Evolutionary conservation across 2,888 invertebrate species (phyloP), one percentile per base, ranked within the genome.

Genomic region (Dasypogon diadema): DNA sequence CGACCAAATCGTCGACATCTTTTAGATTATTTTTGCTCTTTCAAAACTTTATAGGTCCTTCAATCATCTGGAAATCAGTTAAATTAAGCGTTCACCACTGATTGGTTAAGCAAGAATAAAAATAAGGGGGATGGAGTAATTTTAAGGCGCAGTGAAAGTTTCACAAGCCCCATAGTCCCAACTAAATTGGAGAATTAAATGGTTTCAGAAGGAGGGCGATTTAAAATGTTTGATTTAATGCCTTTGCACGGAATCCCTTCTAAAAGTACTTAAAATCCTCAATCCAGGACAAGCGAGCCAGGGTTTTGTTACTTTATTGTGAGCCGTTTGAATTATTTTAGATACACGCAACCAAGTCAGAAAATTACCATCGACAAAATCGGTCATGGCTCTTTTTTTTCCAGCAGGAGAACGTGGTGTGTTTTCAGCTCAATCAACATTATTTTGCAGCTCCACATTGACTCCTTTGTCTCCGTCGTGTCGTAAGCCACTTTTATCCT

Each of bases 381-480:
- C 37, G 37, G 37, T 30, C 58, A 26, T 30, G 30, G 4, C 42
- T 42, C n/a, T 12, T 42, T 2, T 42, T 18, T 60, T 37, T 37
- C 4, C 16, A 60, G 37, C 37, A 21, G 18, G 26, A 60, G 37
- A 60, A 37, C 21, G 60, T 34, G 60, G 18, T 60, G 60, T 58
- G n/a, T 60, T 42, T 60, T 60, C 60, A 18, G 34, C 37, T 37
- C 18, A 37, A 42, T 60, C 37, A 37, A 26, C 60, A 30, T 42
- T 60, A 42, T 21, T 37, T 34, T 60, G 42, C 58, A 60, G 58
- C 21, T 60, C 5, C 58, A 34, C 37, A 60, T 34, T 21, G 60
- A 60, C 42, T 60, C 37, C 42, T 60, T 60, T 60, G 60, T 60
- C 42, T 60, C 37, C 37, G 60, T 60, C 37, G 34, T n/a, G 37